Evolutionary conservation across 1,140 invertebrate species (phyloP).

Genomic region (Trichonephila inaurata): DNA sequence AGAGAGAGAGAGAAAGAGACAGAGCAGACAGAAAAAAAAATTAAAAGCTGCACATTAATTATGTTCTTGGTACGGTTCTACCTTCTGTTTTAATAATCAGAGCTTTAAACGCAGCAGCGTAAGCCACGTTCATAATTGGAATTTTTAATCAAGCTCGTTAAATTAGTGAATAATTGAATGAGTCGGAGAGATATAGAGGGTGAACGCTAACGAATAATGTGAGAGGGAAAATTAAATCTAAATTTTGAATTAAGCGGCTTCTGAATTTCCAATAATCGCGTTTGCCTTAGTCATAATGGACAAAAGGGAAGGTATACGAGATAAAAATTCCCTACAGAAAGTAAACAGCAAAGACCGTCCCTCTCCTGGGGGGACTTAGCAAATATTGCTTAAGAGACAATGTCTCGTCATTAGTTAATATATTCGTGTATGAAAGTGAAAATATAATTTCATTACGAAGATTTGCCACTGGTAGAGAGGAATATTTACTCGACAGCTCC

Average conservation of each 20-base stretch:
- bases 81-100: conserved; percentile 77
- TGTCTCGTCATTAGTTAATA: neutral
- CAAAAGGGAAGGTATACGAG: conserved; percentile 71
- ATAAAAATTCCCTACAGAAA: conserved; percentile 62
- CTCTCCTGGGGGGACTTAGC: conserved; percentile 44
- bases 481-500: no score
- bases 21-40: neutral
- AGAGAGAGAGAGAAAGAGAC: neutral
- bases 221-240: conserved; percentile 77
- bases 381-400: conserved; percentile 30
- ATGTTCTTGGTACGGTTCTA: conserved; percentile 67
- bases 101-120: conserved; percentile 74
- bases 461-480: no score
- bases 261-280: conserved; percentile 77
- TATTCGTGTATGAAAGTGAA: conserved; percentile 6
- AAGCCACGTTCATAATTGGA: conserved; percentile 76
- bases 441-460: neutral
- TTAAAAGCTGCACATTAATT: conserved; percentile 72
- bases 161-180: conserved; percentile 77
- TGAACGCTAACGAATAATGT: conserved; percentile 74
- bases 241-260: conserved; percentile 77
- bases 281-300: conserved; percentile 75
- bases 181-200: conserved; percentile 72
- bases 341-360: conserved; percentile 73
- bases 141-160: conserved; percentile 77